These are phyloP conservation scores for Sialia sialis DNA, from an alignment of 2,113 vertebrate genomes.

Conservation along the genomic window DNA sequence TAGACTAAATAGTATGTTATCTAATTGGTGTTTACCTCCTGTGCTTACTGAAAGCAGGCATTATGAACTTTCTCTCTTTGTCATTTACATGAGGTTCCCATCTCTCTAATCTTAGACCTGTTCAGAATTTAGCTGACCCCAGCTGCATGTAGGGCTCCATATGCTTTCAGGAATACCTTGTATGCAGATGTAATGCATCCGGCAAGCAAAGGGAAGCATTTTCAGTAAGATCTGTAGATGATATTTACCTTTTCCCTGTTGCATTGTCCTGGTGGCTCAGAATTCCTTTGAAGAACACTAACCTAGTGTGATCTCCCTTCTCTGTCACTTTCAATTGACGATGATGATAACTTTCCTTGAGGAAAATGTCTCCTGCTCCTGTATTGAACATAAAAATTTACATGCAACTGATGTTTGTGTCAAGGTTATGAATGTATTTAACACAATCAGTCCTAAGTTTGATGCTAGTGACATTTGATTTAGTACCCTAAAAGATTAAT, in stretches of 20 bases:
- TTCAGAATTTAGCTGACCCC: neutral
- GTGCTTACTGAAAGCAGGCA: neutral
- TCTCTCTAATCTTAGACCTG: neutral
- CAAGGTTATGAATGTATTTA: neutral
- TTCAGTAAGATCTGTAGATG: neutral
- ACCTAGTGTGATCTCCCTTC: neutral
- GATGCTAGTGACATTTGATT: neutral
- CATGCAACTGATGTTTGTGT: neutral
- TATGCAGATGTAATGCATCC: neutral
- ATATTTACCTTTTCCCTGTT: neutral
- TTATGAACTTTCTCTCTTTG: neutral
- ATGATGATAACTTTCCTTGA: neutral
- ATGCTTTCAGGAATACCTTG: neutral
- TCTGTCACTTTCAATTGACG: fast-evolving
- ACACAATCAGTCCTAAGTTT: neutral
- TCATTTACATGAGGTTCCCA: neutral
- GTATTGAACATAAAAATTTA: neutral
- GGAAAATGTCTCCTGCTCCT: neutral
- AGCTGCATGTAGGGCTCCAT: neutral
- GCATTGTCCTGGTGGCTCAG: neutral
- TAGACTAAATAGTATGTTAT: neutral
- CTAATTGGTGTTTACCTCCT: neutral
- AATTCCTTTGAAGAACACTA: neutral
- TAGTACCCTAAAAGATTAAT: neutral
- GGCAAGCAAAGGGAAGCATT: neutral